These are phyloP conservation scores for Protodeltote pygarga DNA, from an alignment of 2,888 invertebrate species.

Conservation along the genomic window DNA sequence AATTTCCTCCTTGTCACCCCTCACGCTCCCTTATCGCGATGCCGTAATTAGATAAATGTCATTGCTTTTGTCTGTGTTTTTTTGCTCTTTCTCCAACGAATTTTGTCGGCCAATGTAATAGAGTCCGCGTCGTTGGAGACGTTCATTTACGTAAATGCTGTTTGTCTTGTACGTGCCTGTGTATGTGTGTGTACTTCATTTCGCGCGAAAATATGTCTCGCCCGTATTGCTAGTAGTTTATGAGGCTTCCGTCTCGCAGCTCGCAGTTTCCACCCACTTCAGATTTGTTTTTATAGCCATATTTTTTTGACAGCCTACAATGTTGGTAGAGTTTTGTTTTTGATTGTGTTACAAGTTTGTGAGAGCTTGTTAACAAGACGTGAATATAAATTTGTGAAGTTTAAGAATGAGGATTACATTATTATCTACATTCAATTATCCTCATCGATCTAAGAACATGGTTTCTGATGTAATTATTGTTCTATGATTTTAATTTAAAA, in stretches of 20 bases:
- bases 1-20: conserved; percentile 54
- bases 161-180: conserved; percentile 42
- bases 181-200: conserved; percentile 46
- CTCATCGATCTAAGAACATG: no score
- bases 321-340: conserved; percentile 15
- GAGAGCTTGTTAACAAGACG: conserved; percentile 11
- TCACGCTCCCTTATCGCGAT: conserved; percentile 76
- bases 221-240: conserved; percentile 55
- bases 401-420: background rate
- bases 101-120: conserved; percentile 66
- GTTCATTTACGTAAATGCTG: conserved; percentile 58
- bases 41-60: conserved; percentile 86
- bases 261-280: conserved; percentile 53
- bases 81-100: conserved; percentile 62
- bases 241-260: conserved; percentile 40
- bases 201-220: conserved; percentile 53
- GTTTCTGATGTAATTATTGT: no score
- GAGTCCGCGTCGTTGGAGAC: conserved; percentile 57
- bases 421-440: no score
- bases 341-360: conserved; percentile 20
- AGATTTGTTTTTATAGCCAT: conserved; percentile 46
- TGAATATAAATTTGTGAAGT: conserved; percentile 7
- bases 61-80: conserved; percentile 77
- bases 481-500: no score
- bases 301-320: conserved; percentile 37